Evolutionary conservation across 1,140 invertebrate genomes (phyloP), one percentile per base, ranked within the genome.

Genomic region (Notospermus geniculatus): DNA sequence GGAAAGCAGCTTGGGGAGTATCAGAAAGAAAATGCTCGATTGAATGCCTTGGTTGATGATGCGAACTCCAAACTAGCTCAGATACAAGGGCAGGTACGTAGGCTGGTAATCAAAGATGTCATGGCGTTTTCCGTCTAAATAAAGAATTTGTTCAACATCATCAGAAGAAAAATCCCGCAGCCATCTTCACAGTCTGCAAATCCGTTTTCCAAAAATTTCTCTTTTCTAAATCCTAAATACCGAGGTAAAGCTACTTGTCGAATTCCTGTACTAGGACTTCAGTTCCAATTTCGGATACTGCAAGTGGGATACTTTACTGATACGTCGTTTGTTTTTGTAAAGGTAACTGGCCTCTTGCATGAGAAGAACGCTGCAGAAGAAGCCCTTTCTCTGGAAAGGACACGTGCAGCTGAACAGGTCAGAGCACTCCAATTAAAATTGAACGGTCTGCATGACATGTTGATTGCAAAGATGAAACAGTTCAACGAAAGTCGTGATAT

Each of bases 401-500:
- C 41, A 11, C 55, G 64, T 28, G 60, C 66, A 13, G 60, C 64
- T 13, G 68, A 75, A 27, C 68, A 72, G 28, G 61, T 70, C 2
- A 53, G 57, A 9, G 43, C 39, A 2, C 57, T 76, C 58, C 71
- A 74, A 41, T 62, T 50, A 23, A 72, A 75, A 32, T 57, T 76
- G 25, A 63, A 66, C 22, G 69, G 73, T 13, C 62, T 76, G 9
- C 71, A 76, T 39, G 72, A 72, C 23, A 50, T 71, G 17, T 59
- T 77, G 32, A 63, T 75, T 46, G 57, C 60, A 7, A 76, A 76
- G 62, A 73, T 76, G 65, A 60, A 62, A 25, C 71, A 77, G 56
- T 60, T 68, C 1, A 71, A 63, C 32, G 54, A 59, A 15, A 67
- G 64, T n/a, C 36, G 68, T 5, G 73, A 76, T 52, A 46, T 63